Evolutionary conservation across 1,140 invertebrate genomes (phyloP).

Genomic region (Mamestra configurata): DNA sequence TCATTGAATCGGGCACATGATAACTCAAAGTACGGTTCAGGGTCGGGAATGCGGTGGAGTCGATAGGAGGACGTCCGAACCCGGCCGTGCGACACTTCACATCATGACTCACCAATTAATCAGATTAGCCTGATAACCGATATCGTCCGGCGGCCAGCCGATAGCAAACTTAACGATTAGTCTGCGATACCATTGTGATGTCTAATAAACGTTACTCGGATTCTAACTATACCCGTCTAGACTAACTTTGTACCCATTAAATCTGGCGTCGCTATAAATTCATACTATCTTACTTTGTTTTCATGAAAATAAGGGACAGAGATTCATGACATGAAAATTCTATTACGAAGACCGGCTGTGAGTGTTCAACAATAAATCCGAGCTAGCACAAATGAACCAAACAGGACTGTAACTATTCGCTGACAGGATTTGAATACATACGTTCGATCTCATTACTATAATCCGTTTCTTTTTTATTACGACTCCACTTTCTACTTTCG

Average conservation of each 20-base stretch:
- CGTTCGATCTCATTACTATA: slow-evolving; percentile 23
- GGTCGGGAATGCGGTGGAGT: slow-evolving; percentile 57
- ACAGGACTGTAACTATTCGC: not conserved
- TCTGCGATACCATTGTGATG: slow-evolving; percentile 35
- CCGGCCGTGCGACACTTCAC: slow-evolving; percentile 55
- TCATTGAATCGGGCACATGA: slow-evolving; percentile 49
- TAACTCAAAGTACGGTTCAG: slow-evolving; percentile 59
- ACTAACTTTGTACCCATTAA: slow-evolving; percentile 2
- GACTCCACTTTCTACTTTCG: slow-evolving; percentile 43
- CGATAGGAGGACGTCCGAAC: slow-evolving; percentile 57
- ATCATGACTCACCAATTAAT: slow-evolving; percentile 77
- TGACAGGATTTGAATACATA: not conserved
- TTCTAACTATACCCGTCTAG: slow-evolving; percentile 35
- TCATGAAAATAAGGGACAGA: not conserved
- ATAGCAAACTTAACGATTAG: slow-evolving; percentile 56
- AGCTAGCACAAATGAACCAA: not conserved
- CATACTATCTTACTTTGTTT: not conserved
- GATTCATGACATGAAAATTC: slow-evolving; percentile 11
- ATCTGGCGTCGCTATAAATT: slow-evolving; percentile 3
- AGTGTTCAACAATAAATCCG: not conserved
- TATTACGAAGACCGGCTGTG: not conserved
- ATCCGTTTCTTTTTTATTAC: slow-evolving; percentile 35
- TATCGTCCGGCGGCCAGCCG: slow-evolving; percentile 65
- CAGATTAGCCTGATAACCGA: slow-evolving; percentile 75
- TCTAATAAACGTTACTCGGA: slow-evolving; percentile 21